Evolutionary conservation across 2,113 vertebrate species (phyloP), one percentile per base, ranked within the genome.

Genomic region (Gambusia affinis): DNA sequence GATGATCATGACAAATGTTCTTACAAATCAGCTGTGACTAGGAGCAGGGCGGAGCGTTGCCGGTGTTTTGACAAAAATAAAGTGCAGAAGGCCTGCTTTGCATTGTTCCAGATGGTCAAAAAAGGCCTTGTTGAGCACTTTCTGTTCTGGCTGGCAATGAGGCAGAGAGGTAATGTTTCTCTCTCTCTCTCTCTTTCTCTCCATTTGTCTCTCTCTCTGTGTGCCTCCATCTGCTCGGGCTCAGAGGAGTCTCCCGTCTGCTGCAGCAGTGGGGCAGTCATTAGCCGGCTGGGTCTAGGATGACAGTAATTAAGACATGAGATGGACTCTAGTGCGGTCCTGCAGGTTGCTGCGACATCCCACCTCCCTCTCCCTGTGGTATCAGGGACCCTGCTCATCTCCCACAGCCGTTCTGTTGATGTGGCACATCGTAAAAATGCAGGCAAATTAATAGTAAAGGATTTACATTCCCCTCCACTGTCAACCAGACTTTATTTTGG

Each of bases 251-350:
- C 75, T 80, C 81, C 75, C 31, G 64, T 70, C 14, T 51, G 70
- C 76, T 30, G 83, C 79, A 69, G 67, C 35, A 67, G 75, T 8
- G 6, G 74, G 75, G 72, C 79, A 73, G 70, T 88, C 85, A 89
- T 90, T 89, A 88, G 81, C 82, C 39, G 57, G 35, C 71, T 76
- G 83, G 67, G 83, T 88, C 81, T 88, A 70, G 15, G 84, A 90
- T 64, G 81, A 81, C 82, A 72, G 83, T 91, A 91, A 93, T 93
- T 87, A 92, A 92, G 87, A 89, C 61, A 88, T 73, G 85, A 88
- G 82, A 87, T 84, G 81, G 82, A 83, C 78, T 57, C 51, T 84
- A 19, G 35, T 8, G 10, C 14, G 10, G 72, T 76, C 88, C 88
- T 87, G 72, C 73, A 76, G 85, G 84, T 77, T 72, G 88, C 76